These are phyloP conservation scores for Timema podura DNA, from an alignment of 2,888 invertebrate species.

Conservation along the genomic window DNA sequence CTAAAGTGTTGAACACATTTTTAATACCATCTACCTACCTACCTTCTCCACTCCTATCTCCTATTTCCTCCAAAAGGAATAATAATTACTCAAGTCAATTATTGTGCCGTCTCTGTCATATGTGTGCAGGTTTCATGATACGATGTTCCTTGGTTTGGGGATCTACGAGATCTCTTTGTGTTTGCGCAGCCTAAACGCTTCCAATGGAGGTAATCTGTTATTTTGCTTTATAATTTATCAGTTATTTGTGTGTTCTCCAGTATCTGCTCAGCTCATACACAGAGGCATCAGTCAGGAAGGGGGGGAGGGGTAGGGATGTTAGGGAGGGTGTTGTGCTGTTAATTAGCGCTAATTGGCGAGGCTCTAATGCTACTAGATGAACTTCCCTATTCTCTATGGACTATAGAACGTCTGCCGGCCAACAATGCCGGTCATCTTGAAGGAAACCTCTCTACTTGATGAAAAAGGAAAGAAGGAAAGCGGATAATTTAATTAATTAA, in stretches of 20 bases:
- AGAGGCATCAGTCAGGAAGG: not conserved
- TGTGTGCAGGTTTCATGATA: too few relatives aligned
- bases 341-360: conserved; percentile 13
- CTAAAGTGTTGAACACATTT: too few relatives aligned
- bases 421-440: conserved; percentile 12
- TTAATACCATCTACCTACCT: too few relatives aligned
- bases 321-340: conserved; percentile 3
- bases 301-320: not conserved
- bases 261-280: too few relatives aligned
- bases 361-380: conserved; percentile 6
- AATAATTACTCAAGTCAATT: too few relatives aligned
- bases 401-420: too few relatives aligned
- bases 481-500: conserved; percentile 14
- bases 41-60: too few relatives aligned
- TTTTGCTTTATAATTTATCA: conserved; percentile 9
- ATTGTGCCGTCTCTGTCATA: too few relatives aligned
- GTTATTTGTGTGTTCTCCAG: not conserved
- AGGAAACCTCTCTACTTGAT: not conserved
- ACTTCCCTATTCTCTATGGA: conserved; percentile 12
- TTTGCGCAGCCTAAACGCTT: not conserved
- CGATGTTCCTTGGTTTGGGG: too few relatives aligned
- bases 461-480: too few relatives aligned
- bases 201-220: not conserved
- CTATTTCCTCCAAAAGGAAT: too few relatives aligned
- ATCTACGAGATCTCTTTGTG: conserved; percentile 4